phyloP scores from a whole-genome alignment of 2,888 invertebrate species.

The Cetonia aurata region DNA sequence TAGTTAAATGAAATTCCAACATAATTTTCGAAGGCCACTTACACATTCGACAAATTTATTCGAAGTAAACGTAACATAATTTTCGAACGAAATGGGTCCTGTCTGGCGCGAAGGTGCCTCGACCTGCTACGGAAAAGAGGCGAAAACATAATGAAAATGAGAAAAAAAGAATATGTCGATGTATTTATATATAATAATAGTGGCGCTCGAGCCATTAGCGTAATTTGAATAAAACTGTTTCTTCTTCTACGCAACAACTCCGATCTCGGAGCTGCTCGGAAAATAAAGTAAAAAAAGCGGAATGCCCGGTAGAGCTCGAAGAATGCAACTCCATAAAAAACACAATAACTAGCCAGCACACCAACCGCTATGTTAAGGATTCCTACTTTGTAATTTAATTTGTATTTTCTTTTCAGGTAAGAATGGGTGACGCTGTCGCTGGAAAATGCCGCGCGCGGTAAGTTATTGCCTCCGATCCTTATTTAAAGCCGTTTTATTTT shows the following conservation, averaged over 20 bases:
- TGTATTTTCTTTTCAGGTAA: constrained; percentile 57
- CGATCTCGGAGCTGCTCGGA: not conserved
- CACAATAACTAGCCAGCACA: constrained; percentile 58
- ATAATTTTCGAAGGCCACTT: constrained; percentile 18
- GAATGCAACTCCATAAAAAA: constrained; percentile 56
- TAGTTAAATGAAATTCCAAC: constrained; percentile 34
- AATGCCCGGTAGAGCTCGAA: constrained; percentile 49
- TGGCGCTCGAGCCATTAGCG: not conserved
- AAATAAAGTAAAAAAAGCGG: constrained; percentile 53
- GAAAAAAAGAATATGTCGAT: not conserved
- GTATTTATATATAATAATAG: constrained; percentile 5
- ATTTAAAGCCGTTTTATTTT: constrained; percentile 33
- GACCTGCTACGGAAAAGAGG: no score
- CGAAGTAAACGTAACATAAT: constrained; percentile 26
- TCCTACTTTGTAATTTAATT: constrained; percentile 58
- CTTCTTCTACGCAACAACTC: no score
- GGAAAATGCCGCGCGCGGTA: constrained; percentile 32
- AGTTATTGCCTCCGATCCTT: constrained; percentile 34
- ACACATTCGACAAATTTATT: constrained; percentile 23
- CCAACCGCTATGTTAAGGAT: constrained; percentile 49
- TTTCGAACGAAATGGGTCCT: not conserved
- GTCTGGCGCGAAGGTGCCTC: not conserved
- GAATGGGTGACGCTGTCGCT: constrained; percentile 45
- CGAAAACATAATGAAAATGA: no score
- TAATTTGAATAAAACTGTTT: not conserved